Conservation (phyloP, 64 coral and sea anemone species). For the Montipora cactus region DNA sequence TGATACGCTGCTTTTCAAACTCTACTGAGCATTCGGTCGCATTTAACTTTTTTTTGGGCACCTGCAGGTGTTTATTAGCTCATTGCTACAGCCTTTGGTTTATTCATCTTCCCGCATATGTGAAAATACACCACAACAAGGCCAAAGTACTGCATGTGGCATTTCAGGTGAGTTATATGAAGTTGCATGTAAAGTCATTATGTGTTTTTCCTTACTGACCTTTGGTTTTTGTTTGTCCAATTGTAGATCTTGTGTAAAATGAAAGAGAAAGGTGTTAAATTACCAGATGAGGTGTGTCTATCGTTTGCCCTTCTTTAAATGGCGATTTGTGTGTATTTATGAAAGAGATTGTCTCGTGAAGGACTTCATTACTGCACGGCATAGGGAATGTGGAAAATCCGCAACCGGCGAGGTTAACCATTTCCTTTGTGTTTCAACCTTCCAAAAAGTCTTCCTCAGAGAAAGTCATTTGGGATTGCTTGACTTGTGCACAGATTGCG, state of each 20-base stretch:
- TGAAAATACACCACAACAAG: conserved; percentile 96
- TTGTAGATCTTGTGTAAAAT: conserved; percentile 90
- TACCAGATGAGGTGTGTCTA: conserved; percentile 84
- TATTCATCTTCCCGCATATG: conserved; percentile 94
- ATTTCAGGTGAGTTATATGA: conserved; percentile 64
- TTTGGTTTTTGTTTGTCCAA: neutral
- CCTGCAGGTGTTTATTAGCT: conserved; percentile 80
- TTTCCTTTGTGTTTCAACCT: too few species aligned
- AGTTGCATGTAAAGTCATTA: neutral
- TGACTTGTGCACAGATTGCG: too few species aligned
- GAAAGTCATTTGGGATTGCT: too few species aligned
- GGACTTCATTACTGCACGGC: too few species aligned
- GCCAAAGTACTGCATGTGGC: conserved; percentile 93
- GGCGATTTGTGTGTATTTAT: too few species aligned
- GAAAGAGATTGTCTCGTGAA: too few species aligned
- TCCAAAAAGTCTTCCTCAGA: too few species aligned
- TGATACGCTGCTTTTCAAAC: too few species aligned
- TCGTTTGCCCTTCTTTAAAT: neutral
- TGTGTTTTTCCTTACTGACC: too few species aligned
- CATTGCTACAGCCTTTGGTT: conserved; percentile 98
- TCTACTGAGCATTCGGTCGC: too few species aligned
- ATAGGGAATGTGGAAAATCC: too few species aligned
- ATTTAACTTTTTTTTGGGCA: neutral
- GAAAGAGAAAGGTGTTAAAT: conserved; percentile 81
- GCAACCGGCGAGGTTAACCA: too few species aligned